Base-by-base conservation (phyloP, 1,140 invertebrate species). In the Aphaenogaster rudis region DNA sequence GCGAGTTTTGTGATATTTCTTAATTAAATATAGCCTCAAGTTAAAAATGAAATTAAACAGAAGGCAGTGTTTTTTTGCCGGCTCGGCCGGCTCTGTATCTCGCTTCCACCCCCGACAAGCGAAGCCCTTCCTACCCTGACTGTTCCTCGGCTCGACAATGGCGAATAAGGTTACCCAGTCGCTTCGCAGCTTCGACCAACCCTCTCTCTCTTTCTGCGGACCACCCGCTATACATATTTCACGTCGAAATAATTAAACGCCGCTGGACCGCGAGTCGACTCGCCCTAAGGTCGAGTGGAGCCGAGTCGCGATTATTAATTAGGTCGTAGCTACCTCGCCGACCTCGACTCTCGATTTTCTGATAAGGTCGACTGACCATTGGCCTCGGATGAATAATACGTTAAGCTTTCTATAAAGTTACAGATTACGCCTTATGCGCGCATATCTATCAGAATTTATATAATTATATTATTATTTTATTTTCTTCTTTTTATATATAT, bases 31-130 rank as follows among this genome's bases (percentile, higher is more conserved):
- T 92, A 94, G 91, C 91, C 90, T 88, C 91, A 88, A 93, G 92
- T 94, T 93, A 94, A 94, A 94, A 94, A 93, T 94, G 91, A 93
- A 95, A 95, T 94, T 94, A 94, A 95, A 94, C 94, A 93, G 92
- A 94, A 93, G 91, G 90, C 89, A 77, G 88, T 86, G 88, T 91
- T 88, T 92, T 90, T 91, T 86, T 80, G 59, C 50, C 88, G 77
- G 59, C 54, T 48, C 42, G 67, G 63, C 63, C 81, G 59, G 42
- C 67, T 63, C 79, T 54, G 80, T 84, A 57, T 84, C 88, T 85
- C 28, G 39, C 71, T 82, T 72, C 85, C 59, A 76, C 50, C 74
- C 66, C 48, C 54, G 42, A 11, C 81, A 48, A 85, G 8, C 76
- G 39, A 76, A 50, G 50, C 59, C 81, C 88, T 84, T 88, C 72